Evolutionary conservation across 2,797 vertebrate genomes (phyloP).

Genomic region (Tiaroga cobitis): DNA sequence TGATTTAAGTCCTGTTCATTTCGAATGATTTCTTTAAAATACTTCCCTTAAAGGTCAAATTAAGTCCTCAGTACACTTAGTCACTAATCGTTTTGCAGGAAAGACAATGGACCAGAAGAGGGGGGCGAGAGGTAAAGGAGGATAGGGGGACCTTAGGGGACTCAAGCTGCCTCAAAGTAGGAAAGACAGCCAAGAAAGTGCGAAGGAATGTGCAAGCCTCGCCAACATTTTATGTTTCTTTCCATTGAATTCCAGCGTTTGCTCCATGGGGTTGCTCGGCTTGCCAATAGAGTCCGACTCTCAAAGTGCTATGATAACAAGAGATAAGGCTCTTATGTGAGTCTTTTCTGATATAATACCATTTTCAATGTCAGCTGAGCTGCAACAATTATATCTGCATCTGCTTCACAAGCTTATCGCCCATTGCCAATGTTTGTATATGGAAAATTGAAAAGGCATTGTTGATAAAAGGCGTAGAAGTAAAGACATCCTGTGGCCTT

Average conservation of each 20-base stretch:
- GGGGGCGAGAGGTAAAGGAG: background rate
- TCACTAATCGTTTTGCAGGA: background rate
- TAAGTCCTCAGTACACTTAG: background rate
- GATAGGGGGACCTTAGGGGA: background rate
- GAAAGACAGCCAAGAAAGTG: constrained; percentile 52
- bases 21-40: background rate
- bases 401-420: constrained; percentile 5
- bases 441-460: constrained; percentile 35
- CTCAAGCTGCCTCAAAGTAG: constrained; percentile 38
- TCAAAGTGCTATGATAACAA: constrained; percentile 35
- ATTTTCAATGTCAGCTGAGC: constrained; percentile 16
- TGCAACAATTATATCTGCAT: constrained; percentile 39
- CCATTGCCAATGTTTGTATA: constrained; percentile 41
- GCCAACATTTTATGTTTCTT: constrained; percentile 57
- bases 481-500: constrained; percentile 14
- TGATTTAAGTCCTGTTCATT: background rate
- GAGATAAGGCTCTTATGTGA: constrained; percentile 25
- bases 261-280: constrained; percentile 1
- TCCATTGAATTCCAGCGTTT: constrained; percentile 54
- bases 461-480: background rate
- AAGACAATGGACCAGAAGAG: background rate
- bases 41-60: background rate
- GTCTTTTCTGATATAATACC: constrained; percentile 44
- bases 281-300: constrained; percentile 23
- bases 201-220: constrained; percentile 52